Base-by-base conservation (phyloP, 1,140 invertebrate species). In the Cotesia typhae region DNA sequence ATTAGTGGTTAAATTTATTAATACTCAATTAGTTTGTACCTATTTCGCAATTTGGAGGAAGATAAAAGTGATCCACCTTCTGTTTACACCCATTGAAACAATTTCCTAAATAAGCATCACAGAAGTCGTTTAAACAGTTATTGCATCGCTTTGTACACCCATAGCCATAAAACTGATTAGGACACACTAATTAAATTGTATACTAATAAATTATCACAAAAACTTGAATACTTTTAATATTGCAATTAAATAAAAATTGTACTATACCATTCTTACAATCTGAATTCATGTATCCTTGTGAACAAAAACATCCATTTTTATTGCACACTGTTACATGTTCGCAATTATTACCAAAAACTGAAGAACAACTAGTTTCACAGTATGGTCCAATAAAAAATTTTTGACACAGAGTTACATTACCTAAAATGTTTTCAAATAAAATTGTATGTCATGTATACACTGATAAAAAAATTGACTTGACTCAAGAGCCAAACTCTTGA, bases 21-120 rank as follows among this genome's bases (percentile, higher is more conserved):
- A 37, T 3, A 2, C 2, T 0, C 37, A 9, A 35, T 14, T 9
- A n/a, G 66, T 9, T 53, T 37, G 63, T 78, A 80, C 79, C 74
- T 59, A 2, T 59, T 67, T 75, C 61, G 57, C 79, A 80, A 3
- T 69, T 67, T 1, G 77, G 79, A 7, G 73, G 71, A 20, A 78
- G 0, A 12, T 75, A 60, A 63, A 67, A 59, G 5, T 51, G 10
- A 28, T 12, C n/a, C 5, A 37, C n/a, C 59, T 6, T 14, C 4
- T 0, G 10, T 0, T 75, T 6, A n/a, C 79, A 79, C 4, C 72
- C 71, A 0, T 3, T 0, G 3, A 0, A 4, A 51, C 79, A 80
- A 0, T 5, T 0, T 17, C 79, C 79, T 3, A 72, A 77, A 37
- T 35, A 17, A 35, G 7, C 10, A 36, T 78, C 14, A 52, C 79